A percentile compares a stretch with the other conserved stretches of the same genome.
phyloP scores from a whole-genome alignment of 2,888 invertebrate species.

The Cenopis cana region DNA sequence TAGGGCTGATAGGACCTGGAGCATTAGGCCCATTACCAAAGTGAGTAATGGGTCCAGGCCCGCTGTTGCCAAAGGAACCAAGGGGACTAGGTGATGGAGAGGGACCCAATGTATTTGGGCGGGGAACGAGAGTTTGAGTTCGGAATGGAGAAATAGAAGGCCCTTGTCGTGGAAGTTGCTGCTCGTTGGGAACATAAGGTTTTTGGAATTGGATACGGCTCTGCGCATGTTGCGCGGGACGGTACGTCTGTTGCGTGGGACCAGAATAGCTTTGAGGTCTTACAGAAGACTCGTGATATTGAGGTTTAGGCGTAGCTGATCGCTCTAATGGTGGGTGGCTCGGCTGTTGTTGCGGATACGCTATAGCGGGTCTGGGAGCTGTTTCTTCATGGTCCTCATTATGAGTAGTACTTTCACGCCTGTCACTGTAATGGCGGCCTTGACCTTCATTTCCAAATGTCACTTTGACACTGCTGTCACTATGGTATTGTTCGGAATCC shows the following conservation, averaged over 20 bases:
- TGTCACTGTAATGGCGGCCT: conserved; percentile 75
- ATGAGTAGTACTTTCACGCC: conserved; percentile 65
- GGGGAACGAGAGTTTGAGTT: conserved; percentile 62
- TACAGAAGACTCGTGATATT: conserved; percentile 58
- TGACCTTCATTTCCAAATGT: conserved; percentile 90
- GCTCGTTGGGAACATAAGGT: conserved; percentile 71
- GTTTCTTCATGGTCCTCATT: conserved; percentile 85
- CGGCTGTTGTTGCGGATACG: conserved; percentile 74
- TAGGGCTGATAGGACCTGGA: conserved; percentile 66
- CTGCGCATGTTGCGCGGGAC: conserved; percentile 71
- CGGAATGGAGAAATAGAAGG: conserved; percentile 74
- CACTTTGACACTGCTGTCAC: conserved; percentile 91
- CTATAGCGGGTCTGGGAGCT: conserved; percentile 87
- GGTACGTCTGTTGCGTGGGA: conserved; percentile 61
- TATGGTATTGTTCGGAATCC: conserved; percentile 93
- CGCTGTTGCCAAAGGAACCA: conserved; percentile 64
- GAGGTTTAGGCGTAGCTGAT: conserved; percentile 65
- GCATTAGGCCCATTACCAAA: conserved; percentile 67
- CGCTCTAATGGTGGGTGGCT: conserved; percentile 63
- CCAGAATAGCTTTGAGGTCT: conserved; percentile 58
- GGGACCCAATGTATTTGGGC: conserved; percentile 70
- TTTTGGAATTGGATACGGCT: conserved; percentile 80
- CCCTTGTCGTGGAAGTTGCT: conserved; percentile 76
- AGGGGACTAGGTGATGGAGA: conserved; percentile 63
- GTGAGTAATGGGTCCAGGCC: conserved; percentile 62